Percentiles rank a stretch among this genome's conserved stretches.
Evolutionary conservation across 2,797 vertebrate genomes (phyloP).

Genomic region (Coracias cyanogaster): DNA sequence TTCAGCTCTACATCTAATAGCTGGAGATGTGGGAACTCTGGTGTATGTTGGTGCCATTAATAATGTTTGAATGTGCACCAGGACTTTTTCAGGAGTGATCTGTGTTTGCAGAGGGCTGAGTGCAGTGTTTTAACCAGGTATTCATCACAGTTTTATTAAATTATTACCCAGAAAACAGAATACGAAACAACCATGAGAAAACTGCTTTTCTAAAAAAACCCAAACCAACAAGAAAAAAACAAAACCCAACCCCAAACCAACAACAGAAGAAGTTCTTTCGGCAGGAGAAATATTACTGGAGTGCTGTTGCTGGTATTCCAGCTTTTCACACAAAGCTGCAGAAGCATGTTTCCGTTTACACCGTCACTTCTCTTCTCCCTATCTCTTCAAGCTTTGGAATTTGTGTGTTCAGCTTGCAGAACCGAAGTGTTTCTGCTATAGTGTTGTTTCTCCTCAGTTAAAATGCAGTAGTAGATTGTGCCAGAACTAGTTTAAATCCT

Average conservation of each 20-base stretch:
- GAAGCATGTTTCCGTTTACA: background rate
- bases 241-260: background rate
- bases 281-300: background rate
- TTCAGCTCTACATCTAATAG: background rate
- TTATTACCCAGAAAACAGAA: background rate
- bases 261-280: background rate
- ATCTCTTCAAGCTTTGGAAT: background rate
- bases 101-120: background rate
- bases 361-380: background rate
- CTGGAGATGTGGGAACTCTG: background rate
- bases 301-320: background rate
- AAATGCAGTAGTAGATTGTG: background rate
- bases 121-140: background rate
- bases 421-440: background rate
- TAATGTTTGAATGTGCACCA: background rate
- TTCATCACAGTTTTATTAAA: background rate
- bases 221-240: background rate
- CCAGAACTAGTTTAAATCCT: background rate
- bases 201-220: background rate
- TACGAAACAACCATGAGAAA: background rate
- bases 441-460: background rate
- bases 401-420: background rate
- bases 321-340: background rate
- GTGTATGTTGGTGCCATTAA: background rate
- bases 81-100: background rate